These are phyloP conservation scores for Ciconia stormi DNA, from an alignment of 2,113 vertebrate species.

Conservation along the genomic window DNA sequence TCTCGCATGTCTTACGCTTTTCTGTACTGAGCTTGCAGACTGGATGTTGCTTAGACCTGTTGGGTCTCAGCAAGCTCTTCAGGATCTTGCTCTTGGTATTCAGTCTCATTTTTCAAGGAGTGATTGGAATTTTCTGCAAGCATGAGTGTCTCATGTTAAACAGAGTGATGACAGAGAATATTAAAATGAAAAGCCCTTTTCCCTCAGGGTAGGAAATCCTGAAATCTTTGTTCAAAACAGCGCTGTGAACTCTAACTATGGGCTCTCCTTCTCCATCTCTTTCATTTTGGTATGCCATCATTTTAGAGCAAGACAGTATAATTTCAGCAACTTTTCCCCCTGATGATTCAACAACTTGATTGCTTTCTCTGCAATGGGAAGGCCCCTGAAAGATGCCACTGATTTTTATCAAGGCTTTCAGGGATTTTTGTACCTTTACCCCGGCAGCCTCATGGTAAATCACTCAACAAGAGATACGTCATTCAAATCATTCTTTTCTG, in stretches of 20 bases:
- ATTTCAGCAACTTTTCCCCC: not conserved
- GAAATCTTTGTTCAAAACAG: conserved; percentile 18
- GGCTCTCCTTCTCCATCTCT: not conserved
- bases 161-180: conserved; percentile 12
- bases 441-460: not conserved
- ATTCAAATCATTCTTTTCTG: not conserved
- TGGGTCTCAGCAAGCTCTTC: not conserved
- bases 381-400: not conserved
- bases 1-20: not conserved
- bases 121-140: conserved; percentile 44
- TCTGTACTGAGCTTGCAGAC: not conserved
- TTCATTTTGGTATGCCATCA: not conserved
- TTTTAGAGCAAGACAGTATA: not conserved
- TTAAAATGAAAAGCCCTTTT: conserved; percentile 7
- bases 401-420: conserved; percentile 1
- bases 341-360: not conserved
- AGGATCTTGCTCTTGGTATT: not conserved
- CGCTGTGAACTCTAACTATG: not conserved
- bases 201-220: conserved; percentile 11
- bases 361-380: not conserved
- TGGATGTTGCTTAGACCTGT: not conserved
- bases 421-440: conserved; percentile 9
- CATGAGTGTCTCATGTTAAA: not conserved
- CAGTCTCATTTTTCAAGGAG: not conserved
- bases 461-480: not conserved